Conservation (phyloP, 2,888 invertebrate genomes). For the Helleia helle region DNA sequence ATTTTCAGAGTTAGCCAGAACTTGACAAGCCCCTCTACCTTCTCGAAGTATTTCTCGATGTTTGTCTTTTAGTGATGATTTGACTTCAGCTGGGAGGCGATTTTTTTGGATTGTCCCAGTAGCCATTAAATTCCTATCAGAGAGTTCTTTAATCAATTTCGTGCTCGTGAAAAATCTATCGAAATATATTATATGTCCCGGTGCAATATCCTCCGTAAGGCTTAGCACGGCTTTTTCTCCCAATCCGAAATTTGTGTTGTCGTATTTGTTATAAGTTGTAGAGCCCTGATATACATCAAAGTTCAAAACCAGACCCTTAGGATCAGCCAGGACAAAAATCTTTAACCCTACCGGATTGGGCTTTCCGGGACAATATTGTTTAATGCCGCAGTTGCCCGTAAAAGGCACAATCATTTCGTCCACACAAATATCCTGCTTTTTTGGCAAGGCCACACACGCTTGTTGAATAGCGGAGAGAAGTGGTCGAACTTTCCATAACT, state of each 20-base stretch:
- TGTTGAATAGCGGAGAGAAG: constrained; percentile 8
- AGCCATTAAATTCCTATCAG: background rate
- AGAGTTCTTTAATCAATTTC: constrained; percentile 8
- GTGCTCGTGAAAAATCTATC: constrained; percentile 19
- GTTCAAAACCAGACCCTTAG: constrained; percentile 18
- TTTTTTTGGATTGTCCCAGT: constrained; percentile 11
- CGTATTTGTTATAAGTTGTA: constrained; percentile 13
- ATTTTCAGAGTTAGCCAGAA: constrained; percentile 8
- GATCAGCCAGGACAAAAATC: constrained; percentile 21
- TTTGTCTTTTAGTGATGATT: background rate
- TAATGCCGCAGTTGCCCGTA: constrained; percentile 16
- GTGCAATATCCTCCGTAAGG: constrained; percentile 15
- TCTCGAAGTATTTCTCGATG: constrained; percentile 1
- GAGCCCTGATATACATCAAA: constrained; percentile 19
- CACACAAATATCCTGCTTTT: constrained; percentile 13
- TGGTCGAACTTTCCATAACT: constrained; percentile 8
- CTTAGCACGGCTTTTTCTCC: constrained; percentile 17
- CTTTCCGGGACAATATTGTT: constrained; percentile 19
- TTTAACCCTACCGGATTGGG: constrained; percentile 20
- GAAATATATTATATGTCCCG: constrained; percentile 19
- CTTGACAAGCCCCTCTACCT: constrained; percentile 11
- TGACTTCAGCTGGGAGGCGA: constrained; percentile 11
- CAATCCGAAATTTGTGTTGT: constrained; percentile 12
- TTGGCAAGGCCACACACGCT: constrained; percentile 8
- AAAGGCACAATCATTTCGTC: constrained; percentile 23